Conservation (phyloP, 2,797 vertebrate genomes). For the Pygocentrus nattereri region DNA sequence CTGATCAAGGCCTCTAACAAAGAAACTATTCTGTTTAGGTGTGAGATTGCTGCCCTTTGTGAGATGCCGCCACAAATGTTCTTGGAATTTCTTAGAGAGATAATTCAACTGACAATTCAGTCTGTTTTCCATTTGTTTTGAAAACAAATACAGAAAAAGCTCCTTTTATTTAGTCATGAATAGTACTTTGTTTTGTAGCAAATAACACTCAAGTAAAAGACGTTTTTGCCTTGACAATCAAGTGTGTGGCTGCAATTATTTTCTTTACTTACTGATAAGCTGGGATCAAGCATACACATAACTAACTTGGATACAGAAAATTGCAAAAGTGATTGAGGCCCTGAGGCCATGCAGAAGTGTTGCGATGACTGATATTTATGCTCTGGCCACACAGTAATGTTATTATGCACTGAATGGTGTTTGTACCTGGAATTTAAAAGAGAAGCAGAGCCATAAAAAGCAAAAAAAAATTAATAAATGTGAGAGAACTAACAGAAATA, state of each 20-base stretch:
- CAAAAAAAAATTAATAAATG: background rate
- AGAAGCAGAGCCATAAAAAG: background rate
- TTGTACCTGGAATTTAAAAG: background rate
- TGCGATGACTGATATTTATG: conserved; percentile 33
- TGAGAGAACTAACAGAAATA: background rate
- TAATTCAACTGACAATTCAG: background rate
- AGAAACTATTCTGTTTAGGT: too few species aligned
- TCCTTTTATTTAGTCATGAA: background rate
- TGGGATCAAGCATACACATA: conserved; percentile 14
- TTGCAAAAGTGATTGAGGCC: conserved; percentile 21
- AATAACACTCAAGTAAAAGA: conserved; percentile 15
- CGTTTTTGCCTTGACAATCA: conserved; percentile 18
- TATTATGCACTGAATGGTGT: conserved; percentile 1
- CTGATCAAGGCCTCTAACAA: too few species aligned
- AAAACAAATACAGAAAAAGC: background rate
- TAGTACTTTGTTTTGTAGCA: background rate
- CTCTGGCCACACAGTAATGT: conserved; percentile 1
- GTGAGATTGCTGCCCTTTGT: background rate
- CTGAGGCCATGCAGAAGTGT: conserved; percentile 3
- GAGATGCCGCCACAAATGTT: background rate
- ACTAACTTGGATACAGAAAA: conserved; percentile 15
- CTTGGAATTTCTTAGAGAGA: background rate
- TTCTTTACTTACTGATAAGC: conserved; percentile 14
- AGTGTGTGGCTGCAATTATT: conserved; percentile 32
- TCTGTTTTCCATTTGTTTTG: background rate